Percentiles rank a stretch among this genome's conserved stretches.
phyloP scores from a whole-genome alignment of 2,113 vertebrate genomes.

The Hydrochoerus hydrochaeris region DNA sequence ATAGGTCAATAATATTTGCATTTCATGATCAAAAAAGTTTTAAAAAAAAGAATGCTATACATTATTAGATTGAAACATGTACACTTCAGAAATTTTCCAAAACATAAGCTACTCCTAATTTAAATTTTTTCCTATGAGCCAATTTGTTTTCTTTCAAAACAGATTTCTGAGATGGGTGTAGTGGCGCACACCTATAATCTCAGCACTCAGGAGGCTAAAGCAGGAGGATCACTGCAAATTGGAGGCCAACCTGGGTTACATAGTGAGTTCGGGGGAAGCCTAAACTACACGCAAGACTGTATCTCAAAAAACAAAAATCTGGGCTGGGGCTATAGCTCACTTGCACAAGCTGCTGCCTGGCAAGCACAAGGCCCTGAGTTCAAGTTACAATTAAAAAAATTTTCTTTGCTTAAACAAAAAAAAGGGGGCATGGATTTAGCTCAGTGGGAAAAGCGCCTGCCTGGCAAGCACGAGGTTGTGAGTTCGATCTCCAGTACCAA shows the following conservation, averaged over 20 bases:
- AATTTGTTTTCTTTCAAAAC: constrained; percentile 54
- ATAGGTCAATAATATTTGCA: constrained; percentile 5
- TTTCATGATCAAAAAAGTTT: constrained; percentile 10
- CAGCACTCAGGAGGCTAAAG: not conserved
- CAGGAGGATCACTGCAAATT: not conserved
- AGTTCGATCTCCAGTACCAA: too few species aligned
- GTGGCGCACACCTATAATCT: not conserved
- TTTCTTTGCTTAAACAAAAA: too few species aligned
- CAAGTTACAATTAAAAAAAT: too few species aligned
- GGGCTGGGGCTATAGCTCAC: too few species aligned
- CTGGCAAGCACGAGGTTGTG: too few species aligned
- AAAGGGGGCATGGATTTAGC: too few species aligned
- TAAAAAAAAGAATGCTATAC: not conserved
- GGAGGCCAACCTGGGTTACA: not conserved
- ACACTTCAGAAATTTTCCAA: constrained; percentile 12
- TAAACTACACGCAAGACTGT: not conserved
- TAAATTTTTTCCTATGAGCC: not conserved
- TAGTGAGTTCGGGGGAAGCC: not conserved
- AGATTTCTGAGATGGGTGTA: not conserved
- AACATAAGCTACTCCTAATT: constrained; percentile 15
- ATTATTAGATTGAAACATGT: not conserved
- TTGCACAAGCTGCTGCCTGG: too few species aligned
- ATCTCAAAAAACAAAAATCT: not conserved
- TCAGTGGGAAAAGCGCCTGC: too few species aligned
- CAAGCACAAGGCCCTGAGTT: too few species aligned